Evolutionary conservation across 2,113 vertebrate genomes (phyloP), one percentile per base, ranked within the genome.

Genomic region (Dasyprocta punctata): DNA sequence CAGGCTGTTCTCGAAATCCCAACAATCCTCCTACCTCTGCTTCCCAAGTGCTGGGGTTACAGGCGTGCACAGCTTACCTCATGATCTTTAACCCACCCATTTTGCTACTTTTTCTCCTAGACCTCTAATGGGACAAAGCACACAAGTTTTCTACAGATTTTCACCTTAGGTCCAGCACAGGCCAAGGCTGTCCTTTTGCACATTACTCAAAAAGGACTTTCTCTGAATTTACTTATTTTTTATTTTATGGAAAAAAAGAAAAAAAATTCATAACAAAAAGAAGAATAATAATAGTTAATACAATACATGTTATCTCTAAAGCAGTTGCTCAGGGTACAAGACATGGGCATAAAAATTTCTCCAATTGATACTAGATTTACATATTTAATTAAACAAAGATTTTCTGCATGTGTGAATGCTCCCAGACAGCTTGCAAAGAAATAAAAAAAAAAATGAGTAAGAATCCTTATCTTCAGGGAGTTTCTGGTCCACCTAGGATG

Each of bases 331-430:
- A 56, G 17, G 5, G 54, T 56, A 56, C 9, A 56, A 56, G 16
- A 56, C 19, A 19, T 56, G 5, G 54, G 54, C 54, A 56, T 19
- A 17, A 56, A 54, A 56, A 56, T 56, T 56, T 56, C 17, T 56
- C 17, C 17, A 56, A 56, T 56, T 5, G 17, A 19, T 56, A 56
- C 19, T 56, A 19, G 58, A 95, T 93, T 95, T 94, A 97, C 93
- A 88, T 61, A 93, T 83, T 94, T 94, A 90, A 78, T n/a, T 92
- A 92, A 92, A 89, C 75, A 82, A 86, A 90, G 30, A 92, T 84
- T 90, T 94, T 38, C 49, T 86, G 60, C 80, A 89, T 41, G 36
- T 90, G 56, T 92, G 89, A 90, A 92, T 24, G 78, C 67, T 82
- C 65, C 47, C 47, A 90, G 92, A 81, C 36, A 92, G 69, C 19